Base-by-base conservation (phyloP, 64 coral and sea anemone genomes). In the Actinia equina region DNA sequence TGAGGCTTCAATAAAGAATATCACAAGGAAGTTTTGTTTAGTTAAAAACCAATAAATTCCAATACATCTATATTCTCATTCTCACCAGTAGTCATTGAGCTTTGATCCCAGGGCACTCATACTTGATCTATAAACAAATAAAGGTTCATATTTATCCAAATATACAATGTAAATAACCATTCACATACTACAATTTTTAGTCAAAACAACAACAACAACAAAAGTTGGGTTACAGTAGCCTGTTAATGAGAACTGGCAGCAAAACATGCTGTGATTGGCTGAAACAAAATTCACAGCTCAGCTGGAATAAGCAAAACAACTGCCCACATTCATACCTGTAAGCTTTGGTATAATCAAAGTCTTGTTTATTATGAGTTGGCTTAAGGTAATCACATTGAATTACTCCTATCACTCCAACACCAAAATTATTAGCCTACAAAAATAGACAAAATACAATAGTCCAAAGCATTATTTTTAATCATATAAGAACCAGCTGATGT, bases 281-380 rank as follows among this genome's bases (percentile, higher is more conserved):
- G 30, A 37, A 37, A 37, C 30, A 37, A 37, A 37, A 37, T 37
- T 37, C 30, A 37, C 30, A 37, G 30, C 30, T 37, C 30, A 37
- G 30, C 30, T 37, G 46, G 46, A 49, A 49, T 49, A 49, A 49
- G 46, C 46, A 49, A 0, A 49, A 49, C 46, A 49, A 49, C 46
- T 2, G 46, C 46, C 1, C 7, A 77, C 2, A 2, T 58, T 17
- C 59, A 59, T 87, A 94, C 96, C 96, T 98, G 96, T 92, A 98
- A 52, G 96, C 85, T 54, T 95, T 98, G 16, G 92, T 98, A 43
- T 98, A 98, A 79, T 98, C 93, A 93, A 98, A 98, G 67, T 98
- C 96, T 83, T 98, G 96, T 91, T 98, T 98, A 79, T 98, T 98
- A 59, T 98, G 96, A 20, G 96, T 98, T 44, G 96, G 96, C 45